A percentile compares a stretch with the other conserved stretches of the same genome.
Evolutionary conservation across 2,888 invertebrate genomes (phyloP).

Genomic region (Brenthis daphne): DNA sequence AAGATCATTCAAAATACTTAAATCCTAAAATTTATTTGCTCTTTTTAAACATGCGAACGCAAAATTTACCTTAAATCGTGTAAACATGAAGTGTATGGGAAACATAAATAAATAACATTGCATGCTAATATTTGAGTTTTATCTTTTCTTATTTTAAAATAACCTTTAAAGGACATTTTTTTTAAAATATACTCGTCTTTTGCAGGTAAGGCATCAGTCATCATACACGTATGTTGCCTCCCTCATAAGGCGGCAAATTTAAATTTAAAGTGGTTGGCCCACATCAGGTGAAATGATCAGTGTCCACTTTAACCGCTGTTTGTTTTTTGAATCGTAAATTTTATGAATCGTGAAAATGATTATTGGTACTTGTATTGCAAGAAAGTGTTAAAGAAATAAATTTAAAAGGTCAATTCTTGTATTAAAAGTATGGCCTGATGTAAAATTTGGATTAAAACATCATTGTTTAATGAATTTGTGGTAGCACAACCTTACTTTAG

Average conservation of each 20-base stretch:
- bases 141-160: conserved; percentile 9
- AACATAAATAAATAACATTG: conserved; percentile 14
- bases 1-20: not conserved
- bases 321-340: conserved; percentile 58
- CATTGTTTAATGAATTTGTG: too few species aligned
- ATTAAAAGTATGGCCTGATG: too few species aligned
- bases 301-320: conserved; percentile 42
- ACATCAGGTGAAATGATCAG: conserved; percentile 49
- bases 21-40: not conserved
- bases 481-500: too few species aligned
- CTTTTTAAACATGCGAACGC: conserved; percentile 1
- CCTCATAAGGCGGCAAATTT: conserved; percentile 48
- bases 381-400: conserved; percentile 5
- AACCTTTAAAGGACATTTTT: conserved; percentile 14
- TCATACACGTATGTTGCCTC: conserved; percentile 25
- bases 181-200: conserved; percentile 30
- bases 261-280: conserved; percentile 50
- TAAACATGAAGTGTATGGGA: not conserved
- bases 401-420: too few species aligned
- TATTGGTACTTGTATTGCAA: conserved; percentile 6
- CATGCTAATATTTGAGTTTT: conserved; percentile 15
- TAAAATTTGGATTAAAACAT: too few species aligned
- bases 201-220: conserved; percentile 46
- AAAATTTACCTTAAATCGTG: conserved; percentile 6
- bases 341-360: conserved; percentile 54